A percentile compares a stretch with the other conserved stretches of the same genome.
Conservation (phyloP, 2,888 invertebrate species). For the Cantharis rustica region DNA sequence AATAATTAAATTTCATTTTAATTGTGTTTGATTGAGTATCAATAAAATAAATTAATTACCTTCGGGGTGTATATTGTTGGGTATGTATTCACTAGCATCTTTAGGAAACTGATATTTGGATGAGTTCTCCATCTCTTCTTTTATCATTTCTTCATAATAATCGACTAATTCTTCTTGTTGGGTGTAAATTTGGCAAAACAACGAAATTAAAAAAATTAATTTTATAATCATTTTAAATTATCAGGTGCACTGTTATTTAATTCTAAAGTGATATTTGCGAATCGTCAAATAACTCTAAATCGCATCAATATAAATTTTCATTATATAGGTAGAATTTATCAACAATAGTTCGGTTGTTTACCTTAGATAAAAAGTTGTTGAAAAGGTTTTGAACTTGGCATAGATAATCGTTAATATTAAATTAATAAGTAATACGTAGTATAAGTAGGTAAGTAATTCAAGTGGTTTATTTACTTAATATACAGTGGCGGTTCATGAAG, state of each 20-base stretch:
- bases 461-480: neutral
- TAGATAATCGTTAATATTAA: neutral
- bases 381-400: neutral
- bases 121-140: neutral
- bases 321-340: neutral
- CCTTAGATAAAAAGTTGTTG: neutral
- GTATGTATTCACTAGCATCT: slow-evolving; percentile 2
- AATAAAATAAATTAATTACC: neutral
- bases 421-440: too few species aligned
- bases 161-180: neutral
- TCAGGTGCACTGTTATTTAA: neutral
- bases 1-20: neutral
- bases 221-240: neutral
- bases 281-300: neutral
- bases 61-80: neutral
- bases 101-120: slow-evolving; percentile 2
- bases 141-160: slow-evolving; percentile 9
- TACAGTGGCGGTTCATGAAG: too few species aligned
- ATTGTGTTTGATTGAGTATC: neutral
- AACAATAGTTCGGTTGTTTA: neutral
- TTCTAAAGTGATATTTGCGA: neutral
- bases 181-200: neutral
- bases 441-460: too few species aligned
- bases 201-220: neutral
- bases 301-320: neutral